Percentiles rank a stretch among this genome's conserved stretches.
Conservation (phyloP, 2,113 vertebrate species). For the Platysternon megacephalum region DNA sequence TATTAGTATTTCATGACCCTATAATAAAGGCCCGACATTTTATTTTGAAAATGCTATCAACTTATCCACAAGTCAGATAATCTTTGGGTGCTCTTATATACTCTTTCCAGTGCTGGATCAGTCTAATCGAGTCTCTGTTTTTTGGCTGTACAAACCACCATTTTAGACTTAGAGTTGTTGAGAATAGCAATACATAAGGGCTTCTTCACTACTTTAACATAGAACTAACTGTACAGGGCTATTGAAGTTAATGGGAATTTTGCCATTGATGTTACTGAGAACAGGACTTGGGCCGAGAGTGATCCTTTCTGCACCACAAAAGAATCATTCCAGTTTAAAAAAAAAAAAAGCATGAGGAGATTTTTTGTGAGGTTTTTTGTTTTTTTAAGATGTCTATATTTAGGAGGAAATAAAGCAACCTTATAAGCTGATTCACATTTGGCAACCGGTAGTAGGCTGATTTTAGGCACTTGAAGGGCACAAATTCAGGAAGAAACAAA, state of each 20-base stretch:
- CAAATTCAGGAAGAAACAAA: neutral
- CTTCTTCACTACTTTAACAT: neutral
- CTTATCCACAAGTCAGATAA: constrained; percentile 20
- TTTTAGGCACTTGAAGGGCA: neutral
- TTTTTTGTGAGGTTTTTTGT: neutral
- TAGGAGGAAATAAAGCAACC: constrained; percentile 3
- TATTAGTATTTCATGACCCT: neutral
- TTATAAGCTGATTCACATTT: constrained; percentile 24
- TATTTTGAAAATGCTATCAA: constrained; percentile 45
- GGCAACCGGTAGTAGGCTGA: neutral
- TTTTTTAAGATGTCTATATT: neutral
- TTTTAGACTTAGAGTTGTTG: neutral
- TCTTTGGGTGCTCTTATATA: neutral
- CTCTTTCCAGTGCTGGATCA: neutral
- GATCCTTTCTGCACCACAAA: constrained; percentile 22
- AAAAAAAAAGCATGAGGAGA: neutral
- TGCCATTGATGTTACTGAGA: constrained; percentile 35
- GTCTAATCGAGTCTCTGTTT: neutral
- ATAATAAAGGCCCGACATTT: constrained; percentile 37
- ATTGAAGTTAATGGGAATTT: constrained; percentile 32
- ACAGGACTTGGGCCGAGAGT: neutral
- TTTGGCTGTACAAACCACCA: neutral
- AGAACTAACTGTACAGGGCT: neutral
- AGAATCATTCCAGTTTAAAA: constrained; percentile 46
- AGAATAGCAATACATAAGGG: neutral